Conservation (phyloP, 2,113 vertebrate genomes). For the Cyprinodon variegatus region DNA sequence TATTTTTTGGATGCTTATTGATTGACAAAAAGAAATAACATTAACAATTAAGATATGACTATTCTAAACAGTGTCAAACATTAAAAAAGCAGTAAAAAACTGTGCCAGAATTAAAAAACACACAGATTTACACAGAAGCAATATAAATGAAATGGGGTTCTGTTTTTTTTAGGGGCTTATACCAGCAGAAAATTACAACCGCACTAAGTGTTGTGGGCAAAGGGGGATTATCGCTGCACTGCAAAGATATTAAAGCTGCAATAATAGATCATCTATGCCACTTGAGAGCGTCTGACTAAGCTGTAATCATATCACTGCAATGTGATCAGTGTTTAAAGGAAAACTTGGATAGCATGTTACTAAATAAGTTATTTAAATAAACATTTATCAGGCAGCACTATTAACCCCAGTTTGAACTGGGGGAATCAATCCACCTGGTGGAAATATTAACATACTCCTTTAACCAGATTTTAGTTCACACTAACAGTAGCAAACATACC, state of each 20-base stretch:
- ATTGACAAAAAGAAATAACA: too few relatives aligned
- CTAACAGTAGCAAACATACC: not conserved
- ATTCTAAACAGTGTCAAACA: too few relatives aligned
- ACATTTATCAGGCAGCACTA: not conserved
- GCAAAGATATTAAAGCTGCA: slow-evolving; percentile 20
- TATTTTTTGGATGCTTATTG: not conserved
- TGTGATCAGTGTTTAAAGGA: slow-evolving; percentile 15
- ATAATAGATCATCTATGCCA: slow-evolving; percentile 12
- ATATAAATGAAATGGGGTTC: too few relatives aligned
- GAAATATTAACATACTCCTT: not conserved
- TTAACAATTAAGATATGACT: too few relatives aligned
- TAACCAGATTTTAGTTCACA: not conserved
- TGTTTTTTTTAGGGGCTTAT: not conserved
- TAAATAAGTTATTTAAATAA: not conserved
- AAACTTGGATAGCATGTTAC: not conserved
- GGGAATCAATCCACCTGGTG: slow-evolving; percentile 7
- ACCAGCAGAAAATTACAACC: slow-evolving; percentile 1
- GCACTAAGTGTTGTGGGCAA: slow-evolving; percentile 3
- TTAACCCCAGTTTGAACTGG: slow-evolving; percentile 3
- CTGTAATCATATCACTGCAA: slow-evolving; percentile 1
- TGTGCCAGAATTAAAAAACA: too few relatives aligned
- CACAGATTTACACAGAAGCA: too few relatives aligned
- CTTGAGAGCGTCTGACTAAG: not conserved
- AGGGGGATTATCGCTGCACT: slow-evolving; percentile 3
- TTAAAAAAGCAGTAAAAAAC: too few relatives aligned